These are phyloP conservation scores for Mystacides longicornis DNA, from an alignment of 2,888 invertebrate genomes.

Conservation along the genomic window DNA sequence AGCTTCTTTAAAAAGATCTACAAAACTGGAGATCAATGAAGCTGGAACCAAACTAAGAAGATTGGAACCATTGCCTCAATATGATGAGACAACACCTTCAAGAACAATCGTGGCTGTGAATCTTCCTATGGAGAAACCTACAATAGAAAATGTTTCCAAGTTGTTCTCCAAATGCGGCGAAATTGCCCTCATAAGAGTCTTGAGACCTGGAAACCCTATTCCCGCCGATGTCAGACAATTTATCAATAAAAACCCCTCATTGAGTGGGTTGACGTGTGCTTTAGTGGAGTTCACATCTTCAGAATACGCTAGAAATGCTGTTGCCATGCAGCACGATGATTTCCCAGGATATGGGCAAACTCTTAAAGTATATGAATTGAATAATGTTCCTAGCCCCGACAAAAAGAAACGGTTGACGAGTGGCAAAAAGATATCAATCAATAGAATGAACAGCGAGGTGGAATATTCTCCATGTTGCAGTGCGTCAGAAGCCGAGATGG, in stretches of 20 bases:
- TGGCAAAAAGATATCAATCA: constrained; percentile 54
- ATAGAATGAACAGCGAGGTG: constrained; percentile 54
- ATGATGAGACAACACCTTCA: constrained; percentile 89
- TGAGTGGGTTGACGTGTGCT: constrained; percentile 80
- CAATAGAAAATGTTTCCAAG: constrained; percentile 87
- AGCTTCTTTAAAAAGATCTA: constrained; percentile 69
- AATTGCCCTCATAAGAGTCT: constrained; percentile 79
- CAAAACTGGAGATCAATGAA: constrained; percentile 81
- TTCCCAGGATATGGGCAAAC: constrained; percentile 45
- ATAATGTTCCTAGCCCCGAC: constrained; percentile 62
- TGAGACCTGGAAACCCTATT: constrained; percentile 82
- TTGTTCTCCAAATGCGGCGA: constrained; percentile 84
- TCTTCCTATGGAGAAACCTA: constrained; percentile 76
- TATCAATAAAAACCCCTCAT: constrained; percentile 82
- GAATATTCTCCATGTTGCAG: constrained; percentile 53
- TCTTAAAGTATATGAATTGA: constrained; percentile 71
- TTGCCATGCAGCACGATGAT: constrained; percentile 54
- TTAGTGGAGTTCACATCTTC: constrained; percentile 86
- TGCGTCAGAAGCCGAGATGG: constrained; percentile 46
- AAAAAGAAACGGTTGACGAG: constrained; percentile 56
- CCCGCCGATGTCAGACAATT: constrained; percentile 89
- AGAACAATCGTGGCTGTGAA: constrained; percentile 83
- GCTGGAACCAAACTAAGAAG: constrained; percentile 84
- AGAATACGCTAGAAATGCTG: constrained; percentile 75
- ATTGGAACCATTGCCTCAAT: constrained; percentile 75